Percentiles rank a stretch among this genome's conserved stretches.
These are phyloP conservation scores for Bufo gargarizans DNA, from an alignment of 2,113 vertebrate species.

Conservation along the genomic window DNA sequence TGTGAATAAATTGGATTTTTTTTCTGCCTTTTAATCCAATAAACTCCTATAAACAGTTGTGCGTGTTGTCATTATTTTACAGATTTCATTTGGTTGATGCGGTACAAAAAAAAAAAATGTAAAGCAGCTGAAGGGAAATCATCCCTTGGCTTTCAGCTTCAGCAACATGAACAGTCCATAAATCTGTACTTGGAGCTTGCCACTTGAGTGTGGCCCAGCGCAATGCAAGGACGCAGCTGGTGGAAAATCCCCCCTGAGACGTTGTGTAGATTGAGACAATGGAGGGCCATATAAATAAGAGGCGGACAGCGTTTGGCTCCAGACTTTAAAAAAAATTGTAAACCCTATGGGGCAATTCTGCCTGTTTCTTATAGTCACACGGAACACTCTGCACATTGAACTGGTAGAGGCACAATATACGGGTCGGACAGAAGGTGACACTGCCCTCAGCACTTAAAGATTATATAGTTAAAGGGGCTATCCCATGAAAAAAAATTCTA, in stretches of 20 bases:
- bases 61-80: slow-evolving; percentile 9
- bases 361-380: neutral
- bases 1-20: neutral
- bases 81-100: neutral
- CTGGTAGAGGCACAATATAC: neutral
- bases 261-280: neutral
- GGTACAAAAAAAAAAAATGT: neutral
- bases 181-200: neutral
- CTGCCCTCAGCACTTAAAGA: no score
- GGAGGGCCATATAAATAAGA: neutral
- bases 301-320: neutral
- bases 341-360: neutral
- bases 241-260: neutral
- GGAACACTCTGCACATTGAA: neutral
- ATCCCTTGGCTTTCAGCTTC: neutral
- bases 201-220: neutral
- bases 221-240: slow-evolving; percentile 4
- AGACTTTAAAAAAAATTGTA: neutral
- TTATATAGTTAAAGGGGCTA: no score
- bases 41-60: neutral
- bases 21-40: neutral
- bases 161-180: neutral
- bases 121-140: neutral
- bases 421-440: no score
- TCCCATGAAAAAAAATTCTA: no score